These are phyloP conservation scores for Cephus spinipes DNA, from an alignment of 2,888 invertebrate species.

Conservation along the genomic window DNA sequence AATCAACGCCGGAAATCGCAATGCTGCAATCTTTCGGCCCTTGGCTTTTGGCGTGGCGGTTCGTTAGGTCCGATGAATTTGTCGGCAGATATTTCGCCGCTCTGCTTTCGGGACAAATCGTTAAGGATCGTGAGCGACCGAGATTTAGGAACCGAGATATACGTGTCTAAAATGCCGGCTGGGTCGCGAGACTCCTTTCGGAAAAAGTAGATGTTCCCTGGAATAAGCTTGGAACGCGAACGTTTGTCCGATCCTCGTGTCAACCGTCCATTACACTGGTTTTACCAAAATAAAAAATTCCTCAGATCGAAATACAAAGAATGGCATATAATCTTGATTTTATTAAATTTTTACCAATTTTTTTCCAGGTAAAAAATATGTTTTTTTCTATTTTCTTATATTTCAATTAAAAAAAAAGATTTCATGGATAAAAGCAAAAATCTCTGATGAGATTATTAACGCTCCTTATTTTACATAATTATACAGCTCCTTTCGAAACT, in stretches of 20 bases:
- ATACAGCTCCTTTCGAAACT: not conserved
- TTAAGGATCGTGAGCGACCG: conserved; percentile 47
- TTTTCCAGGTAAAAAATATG: not conserved
- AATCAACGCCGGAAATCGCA: conserved; percentile 14
- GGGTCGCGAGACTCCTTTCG: not conserved
- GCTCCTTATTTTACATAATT: not conserved
- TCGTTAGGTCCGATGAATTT: conserved; percentile 16
- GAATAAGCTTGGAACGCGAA: not conserved
- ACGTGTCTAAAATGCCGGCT: not conserved
- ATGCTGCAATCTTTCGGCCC: not conserved
- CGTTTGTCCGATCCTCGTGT: not conserved
- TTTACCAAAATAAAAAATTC: not conserved
- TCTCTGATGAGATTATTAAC: not conserved
- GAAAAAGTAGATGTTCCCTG: not conserved
- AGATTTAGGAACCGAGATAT: conserved; percentile 49
- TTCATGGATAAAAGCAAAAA: not conserved
- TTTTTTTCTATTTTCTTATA: not conserved
- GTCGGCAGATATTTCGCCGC: not conserved
- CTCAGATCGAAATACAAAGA: too few relatives aligned
- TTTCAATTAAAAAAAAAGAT: not conserved
- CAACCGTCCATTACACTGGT: not conserved
- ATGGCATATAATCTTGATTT: too few relatives aligned
- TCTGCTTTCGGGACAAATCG: conserved; percentile 34
- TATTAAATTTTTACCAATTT: too few relatives aligned
- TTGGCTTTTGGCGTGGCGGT: conserved; percentile 16